Evolutionary conservation across 2,888 invertebrate species (phyloP), one percentile per base, ranked within the genome.

Genomic region (Drosophila hamatofila): DNA sequence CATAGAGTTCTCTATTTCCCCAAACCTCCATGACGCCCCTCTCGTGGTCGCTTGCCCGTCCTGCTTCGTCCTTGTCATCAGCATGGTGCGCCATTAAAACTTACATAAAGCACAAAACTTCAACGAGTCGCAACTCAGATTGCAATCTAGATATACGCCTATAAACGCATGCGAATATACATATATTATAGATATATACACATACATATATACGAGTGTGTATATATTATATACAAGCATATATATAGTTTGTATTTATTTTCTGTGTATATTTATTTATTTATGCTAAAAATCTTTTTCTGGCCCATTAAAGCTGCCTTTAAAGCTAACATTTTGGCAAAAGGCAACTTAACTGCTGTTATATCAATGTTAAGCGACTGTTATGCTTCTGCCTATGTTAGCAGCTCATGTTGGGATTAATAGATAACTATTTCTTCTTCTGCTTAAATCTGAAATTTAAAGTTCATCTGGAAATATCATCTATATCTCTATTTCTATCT

Each of bases 71-170:
- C 56, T 51, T 73, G 55, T 60, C 65, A 60, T 58, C 77, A 42
- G 51, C 72, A 48, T 55, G 65, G 63, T 68, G 52, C 63, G 71
- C 80, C 81, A 85, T 79, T 79, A 79, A 82, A 80, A 61, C 69
- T 69, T 66, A 65, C 72, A 84, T 81, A 70, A 83, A 78, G 56
- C 80, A 66, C 69, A 64, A 63, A 76, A 72, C 72, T 80, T 69
- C 65, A 83, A 68, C 71, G 65, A 72, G 65, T 61, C 61, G 65
- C 72, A 71, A 46, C 49, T 49, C 59, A 70, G 83, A 82, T 83
- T 75, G 62, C 69, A 77, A 86, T 82, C 81, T 80, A 58, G 56
- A 59, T 58, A 74, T 41, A 79, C 62, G 48, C 52, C 44, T 25
- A 37, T 41, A 59, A 37, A 37, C 16, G 48, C 16, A 48, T 1